A percentile compares a stretch with the other conserved stretches of the same genome.
Conservation (phyloP, 2,113 vertebrate genomes). For the Macrotis lagotis region DNA sequence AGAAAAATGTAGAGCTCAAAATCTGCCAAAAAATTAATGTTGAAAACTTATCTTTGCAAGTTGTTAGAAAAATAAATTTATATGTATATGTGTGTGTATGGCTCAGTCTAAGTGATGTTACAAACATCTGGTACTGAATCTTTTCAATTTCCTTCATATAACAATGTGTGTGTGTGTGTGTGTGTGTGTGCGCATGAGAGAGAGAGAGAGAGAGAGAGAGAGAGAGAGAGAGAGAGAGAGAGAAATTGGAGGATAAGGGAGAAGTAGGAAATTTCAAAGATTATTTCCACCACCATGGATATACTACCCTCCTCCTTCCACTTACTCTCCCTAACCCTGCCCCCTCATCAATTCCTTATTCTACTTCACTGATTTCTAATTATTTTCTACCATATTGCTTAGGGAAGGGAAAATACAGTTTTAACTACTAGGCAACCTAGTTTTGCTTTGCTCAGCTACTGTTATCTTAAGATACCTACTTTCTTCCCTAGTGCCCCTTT, state of each 20-base stretch:
- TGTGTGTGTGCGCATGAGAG: too few relatives aligned
- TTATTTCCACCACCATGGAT: conserved; percentile 4
- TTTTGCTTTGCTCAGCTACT: background rate
- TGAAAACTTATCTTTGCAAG: too few relatives aligned
- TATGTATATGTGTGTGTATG: too few relatives aligned
- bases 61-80: too few relatives aligned
- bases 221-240: conserved; percentile 3
- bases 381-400: background rate
- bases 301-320: conserved; percentile 5
- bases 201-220: background rate
- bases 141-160: conserved; percentile 28
- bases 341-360: background rate
- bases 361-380: conserved; percentile 22
- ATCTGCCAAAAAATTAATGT: too few relatives aligned
- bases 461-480: background rate
- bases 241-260: background rate
- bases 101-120: background rate
- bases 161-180: background rate
- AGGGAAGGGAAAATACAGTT: background rate
- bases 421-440: background rate
- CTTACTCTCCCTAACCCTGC: background rate
- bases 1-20: too few relatives aligned
- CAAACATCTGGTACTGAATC: background rate
- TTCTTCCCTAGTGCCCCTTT: background rate
- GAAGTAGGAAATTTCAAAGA: conserved; percentile 13